Evolutionary conservation across 2,113 vertebrate species (phyloP).

Genomic region (Tenrec ecaudatus): DNA sequence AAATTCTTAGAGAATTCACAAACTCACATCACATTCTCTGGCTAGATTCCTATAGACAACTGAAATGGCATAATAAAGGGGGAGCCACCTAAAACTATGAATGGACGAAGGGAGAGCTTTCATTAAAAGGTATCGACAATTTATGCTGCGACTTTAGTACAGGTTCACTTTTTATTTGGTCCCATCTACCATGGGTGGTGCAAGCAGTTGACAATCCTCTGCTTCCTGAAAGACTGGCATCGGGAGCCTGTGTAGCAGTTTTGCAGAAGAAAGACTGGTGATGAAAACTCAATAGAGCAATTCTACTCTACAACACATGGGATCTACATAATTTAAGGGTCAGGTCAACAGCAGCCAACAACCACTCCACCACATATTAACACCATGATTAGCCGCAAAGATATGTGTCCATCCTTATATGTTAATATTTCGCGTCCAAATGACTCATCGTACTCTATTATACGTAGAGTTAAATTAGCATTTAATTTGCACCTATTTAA

Average conservation of each 20-base stretch:
- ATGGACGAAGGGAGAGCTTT: constrained; percentile 45
- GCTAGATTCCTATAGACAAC: constrained; percentile 63
- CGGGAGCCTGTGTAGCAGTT: background rate
- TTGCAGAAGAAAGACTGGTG: background rate
- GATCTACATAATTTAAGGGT: background rate
- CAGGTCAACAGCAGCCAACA: background rate
- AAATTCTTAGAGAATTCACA: constrained; percentile 75
- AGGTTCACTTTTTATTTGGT: constrained; percentile 53
- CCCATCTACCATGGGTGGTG: constrained; percentile 35
- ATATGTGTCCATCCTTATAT: background rate
- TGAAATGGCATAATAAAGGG: constrained; percentile 44
- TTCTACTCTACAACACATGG: background rate
- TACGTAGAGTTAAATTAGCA: background rate
- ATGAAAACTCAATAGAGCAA: background rate
- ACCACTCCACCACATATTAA: constrained; percentile 3
- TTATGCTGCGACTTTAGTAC: constrained; percentile 26
- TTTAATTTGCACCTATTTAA: background rate
- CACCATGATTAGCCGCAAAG: constrained; percentile 20
- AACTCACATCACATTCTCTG: constrained; percentile 68
- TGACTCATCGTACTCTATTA: constrained; percentile 33
- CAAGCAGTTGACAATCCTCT: background rate
- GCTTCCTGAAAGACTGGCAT: background rate
- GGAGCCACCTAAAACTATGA: constrained; percentile 32
- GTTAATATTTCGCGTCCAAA: constrained; percentile 44
- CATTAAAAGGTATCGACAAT: constrained; percentile 31